Evolutionary conservation across 2,113 vertebrate species (phyloP), one percentile per base, ranked within the genome.

Genomic region (Clupea harengus): DNA sequence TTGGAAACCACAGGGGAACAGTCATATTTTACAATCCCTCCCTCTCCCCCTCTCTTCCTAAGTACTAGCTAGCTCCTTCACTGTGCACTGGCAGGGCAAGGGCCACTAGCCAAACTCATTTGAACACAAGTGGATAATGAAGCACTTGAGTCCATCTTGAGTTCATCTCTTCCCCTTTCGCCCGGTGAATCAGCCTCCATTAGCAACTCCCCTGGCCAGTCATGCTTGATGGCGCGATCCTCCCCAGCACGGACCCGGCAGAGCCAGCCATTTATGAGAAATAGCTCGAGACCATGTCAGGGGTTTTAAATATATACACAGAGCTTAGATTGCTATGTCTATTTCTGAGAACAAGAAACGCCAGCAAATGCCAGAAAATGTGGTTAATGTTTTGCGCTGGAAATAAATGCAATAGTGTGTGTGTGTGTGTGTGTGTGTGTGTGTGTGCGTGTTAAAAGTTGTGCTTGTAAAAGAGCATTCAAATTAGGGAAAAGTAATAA

Each of bases 171-270:
- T 78, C 72, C 28, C 72, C 72, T 78, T 39, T 64, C 32, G 32
- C 72, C 28, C 72, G 28, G 72, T 78, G 72, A 78, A 78, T 78
- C 72, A 78, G 72, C 72, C 25, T 32, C 72, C 72, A 78, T 78
- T 78, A 78, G 72, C 15, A 32, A 78, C 72, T 78, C 72, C 72
- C 72, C 72, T 78, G 28, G 28, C 72, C 28, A 78, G 72, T 78
- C 28, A 78, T 17, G 8, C 28, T 32, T 78, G 72, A 78, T 78
- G 72, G 67, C 72, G 1, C 72, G 10, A 44, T 32, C 25, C 72
- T 39, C 32, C 28, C 72, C 72, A 44, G 25, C 28, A 39, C 28
- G 72, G 28, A 39, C 72, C 72, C 28, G 17, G 28, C 20, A 32
- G 4, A 44, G 72, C 28, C 72, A 39, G 28, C 5, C 67, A 17